phyloP scores from a whole-genome alignment of 2,113 vertebrate species.

The Genyomyrus donnyi region DNA sequence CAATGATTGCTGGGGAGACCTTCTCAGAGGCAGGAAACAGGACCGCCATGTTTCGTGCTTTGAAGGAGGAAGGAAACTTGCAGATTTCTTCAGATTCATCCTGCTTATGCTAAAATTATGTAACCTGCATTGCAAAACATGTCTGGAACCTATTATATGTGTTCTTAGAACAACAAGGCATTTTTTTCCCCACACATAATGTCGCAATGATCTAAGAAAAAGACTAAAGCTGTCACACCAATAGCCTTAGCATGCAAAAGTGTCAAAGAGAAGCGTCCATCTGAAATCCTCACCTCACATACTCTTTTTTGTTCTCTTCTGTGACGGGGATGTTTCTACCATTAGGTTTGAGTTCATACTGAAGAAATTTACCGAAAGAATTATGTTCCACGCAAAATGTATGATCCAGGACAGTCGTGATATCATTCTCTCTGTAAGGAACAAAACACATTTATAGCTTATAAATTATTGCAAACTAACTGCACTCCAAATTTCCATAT shows the following conservation, averaged over 20 bases:
- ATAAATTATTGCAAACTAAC: background rate
- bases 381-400: slow-evolving; percentile 95
- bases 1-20: background rate
- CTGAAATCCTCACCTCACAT: slow-evolving; percentile 71
- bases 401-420: slow-evolving; percentile 89
- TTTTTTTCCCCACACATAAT: background rate
- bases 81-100: background rate
- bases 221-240: background rate
- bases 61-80: slow-evolving; percentile 11
- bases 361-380: slow-evolving; percentile 85
- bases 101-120: background rate
- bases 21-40: background rate
- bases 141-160: background rate
- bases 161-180: background rate
- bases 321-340: slow-evolving; percentile 87
- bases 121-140: background rate
- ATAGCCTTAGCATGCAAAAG: background rate
- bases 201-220: background rate
- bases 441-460: background rate
- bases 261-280: background rate
- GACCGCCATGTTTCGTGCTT: background rate
- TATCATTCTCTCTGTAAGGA: slow-evolving; percentile 81
- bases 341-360: slow-evolving; percentile 92
- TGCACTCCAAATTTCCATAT: background rate
- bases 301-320: slow-evolving; percentile 96